These are phyloP conservation scores for Drosophila melanica DNA, from an alignment of 1,140 invertebrate genomes.

Conservation along the genomic window DNA sequence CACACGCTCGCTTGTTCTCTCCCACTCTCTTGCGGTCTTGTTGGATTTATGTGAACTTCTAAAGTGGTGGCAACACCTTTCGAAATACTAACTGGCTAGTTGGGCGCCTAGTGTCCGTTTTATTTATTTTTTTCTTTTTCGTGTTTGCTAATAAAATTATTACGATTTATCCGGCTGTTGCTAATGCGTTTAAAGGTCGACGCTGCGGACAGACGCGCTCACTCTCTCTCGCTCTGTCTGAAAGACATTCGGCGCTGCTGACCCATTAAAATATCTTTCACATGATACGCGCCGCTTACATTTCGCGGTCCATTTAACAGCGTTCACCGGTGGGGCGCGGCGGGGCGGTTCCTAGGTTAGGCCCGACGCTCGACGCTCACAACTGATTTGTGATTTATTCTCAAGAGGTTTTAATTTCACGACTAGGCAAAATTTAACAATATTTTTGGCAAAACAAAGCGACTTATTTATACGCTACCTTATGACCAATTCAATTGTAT, in stretches of 20 bases:
- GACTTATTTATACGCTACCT: not conserved
- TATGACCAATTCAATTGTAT: not conserved
- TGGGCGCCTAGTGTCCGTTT: constrained; percentile 37
- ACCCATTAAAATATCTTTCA: constrained; percentile 71
- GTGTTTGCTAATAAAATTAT: constrained; percentile 82
- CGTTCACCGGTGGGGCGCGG: constrained; percentile 19
- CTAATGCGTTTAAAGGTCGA: constrained; percentile 81
- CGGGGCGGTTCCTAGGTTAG: constrained; percentile 17
- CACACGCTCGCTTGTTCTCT: not conserved
- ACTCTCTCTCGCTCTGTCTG: not conserved
- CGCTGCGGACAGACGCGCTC: not conserved
- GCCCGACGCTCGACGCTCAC: not conserved
- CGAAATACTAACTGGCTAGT: constrained; percentile 56
- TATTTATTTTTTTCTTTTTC: constrained; percentile 22
- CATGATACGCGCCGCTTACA: constrained; percentile 63
- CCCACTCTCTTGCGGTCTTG: not conserved
- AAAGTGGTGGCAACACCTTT: constrained; percentile 74
- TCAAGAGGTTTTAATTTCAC: constrained; percentile 8
- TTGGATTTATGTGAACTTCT: constrained; percentile 63
- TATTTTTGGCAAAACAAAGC: too few relatives aligned
- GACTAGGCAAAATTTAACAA: constrained; percentile 9
- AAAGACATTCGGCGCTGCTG: constrained; percentile 25
- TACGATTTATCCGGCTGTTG: constrained; percentile 67
- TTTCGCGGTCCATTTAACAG: constrained; percentile 74
- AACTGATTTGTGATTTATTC: constrained; percentile 50